Percentiles rank a stretch among this genome's conserved stretches.
phyloP scores from a whole-genome alignment of 2,888 invertebrate genomes.

The Galerucella pusilla region DNA sequence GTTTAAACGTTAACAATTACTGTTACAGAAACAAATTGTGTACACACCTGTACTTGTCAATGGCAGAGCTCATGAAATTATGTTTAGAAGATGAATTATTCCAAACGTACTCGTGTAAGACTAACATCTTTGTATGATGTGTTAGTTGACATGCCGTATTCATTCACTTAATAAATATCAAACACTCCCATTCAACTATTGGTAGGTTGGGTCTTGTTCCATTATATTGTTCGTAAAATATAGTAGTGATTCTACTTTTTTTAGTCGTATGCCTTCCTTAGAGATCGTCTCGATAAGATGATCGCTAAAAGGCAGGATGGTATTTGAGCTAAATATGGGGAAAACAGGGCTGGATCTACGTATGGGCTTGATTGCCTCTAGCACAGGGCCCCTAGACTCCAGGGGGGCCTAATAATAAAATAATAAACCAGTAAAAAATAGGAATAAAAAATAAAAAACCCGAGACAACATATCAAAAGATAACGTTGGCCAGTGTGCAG shows the following conservation, averaged over 20 bases:
- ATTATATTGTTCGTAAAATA: neutral
- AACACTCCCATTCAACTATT: conserved; percentile 17
- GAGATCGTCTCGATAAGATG: neutral
- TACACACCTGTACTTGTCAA: neutral
- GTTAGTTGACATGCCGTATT: conserved; percentile 7
- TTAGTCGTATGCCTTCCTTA: neutral
- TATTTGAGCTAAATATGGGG: neutral
- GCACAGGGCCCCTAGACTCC: too few species aligned
- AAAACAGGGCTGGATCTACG: too few species aligned
- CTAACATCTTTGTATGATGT: conserved; percentile 21
- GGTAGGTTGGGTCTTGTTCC: neutral
- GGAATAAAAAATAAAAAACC: too few species aligned
- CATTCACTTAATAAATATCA: conserved; percentile 5
- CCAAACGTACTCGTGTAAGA: conserved; percentile 23
- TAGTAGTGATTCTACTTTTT: neutral
- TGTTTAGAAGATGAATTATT: conserved; percentile 26
- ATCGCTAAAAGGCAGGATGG: neutral
- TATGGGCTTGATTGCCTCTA: too few species aligned
- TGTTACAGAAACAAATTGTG: neutral
- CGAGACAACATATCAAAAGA: too few species aligned
- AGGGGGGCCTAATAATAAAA: too few species aligned
- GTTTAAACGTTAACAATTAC: too few species aligned
- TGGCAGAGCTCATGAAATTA: conserved; percentile 17
- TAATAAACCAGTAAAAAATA: too few species aligned
- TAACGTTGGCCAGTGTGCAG: too few species aligned